Conservation (phyloP, 2,113 vertebrate genomes). For the Phylloscopus trochiloides region DNA sequence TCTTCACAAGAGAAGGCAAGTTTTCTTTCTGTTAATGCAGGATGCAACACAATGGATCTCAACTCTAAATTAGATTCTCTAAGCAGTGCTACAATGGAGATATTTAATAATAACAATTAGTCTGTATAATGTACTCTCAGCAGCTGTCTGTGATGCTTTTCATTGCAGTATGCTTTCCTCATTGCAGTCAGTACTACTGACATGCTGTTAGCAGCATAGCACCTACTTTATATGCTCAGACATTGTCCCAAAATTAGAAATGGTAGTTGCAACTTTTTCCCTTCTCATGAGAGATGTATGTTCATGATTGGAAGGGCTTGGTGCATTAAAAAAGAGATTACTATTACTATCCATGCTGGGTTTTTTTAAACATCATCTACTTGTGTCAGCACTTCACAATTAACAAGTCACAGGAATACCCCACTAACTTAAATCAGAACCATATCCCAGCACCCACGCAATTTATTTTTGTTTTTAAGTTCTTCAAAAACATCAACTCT, state of each 20-base stretch:
- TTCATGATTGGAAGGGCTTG: neutral
- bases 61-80: slow-evolving; percentile 11
- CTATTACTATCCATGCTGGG: neutral
- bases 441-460: neutral
- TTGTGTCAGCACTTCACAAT: neutral
- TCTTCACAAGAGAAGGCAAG: neutral
- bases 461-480: neutral
- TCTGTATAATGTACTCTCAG: neutral
- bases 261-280: neutral
- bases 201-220: neutral
- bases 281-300: neutral
- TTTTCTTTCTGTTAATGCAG: slow-evolving; percentile 9
- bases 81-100: neutral
- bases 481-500: neutral
- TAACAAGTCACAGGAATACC: neutral
- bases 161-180: neutral
- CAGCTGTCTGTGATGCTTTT: slow-evolving; percentile 23
- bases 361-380: neutral
- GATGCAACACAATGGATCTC: neutral
- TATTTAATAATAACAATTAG: slow-evolving; percentile 60
- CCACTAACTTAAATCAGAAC: neutral
- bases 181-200: neutral
- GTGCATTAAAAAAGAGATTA: neutral
- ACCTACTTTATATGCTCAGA: neutral
- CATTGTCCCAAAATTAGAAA: neutral